Evolutionary conservation across 1,140 invertebrate species (phyloP), one percentile per base, ranked within the genome.

Genomic region (Dinoponera quadriceps): DNA sequence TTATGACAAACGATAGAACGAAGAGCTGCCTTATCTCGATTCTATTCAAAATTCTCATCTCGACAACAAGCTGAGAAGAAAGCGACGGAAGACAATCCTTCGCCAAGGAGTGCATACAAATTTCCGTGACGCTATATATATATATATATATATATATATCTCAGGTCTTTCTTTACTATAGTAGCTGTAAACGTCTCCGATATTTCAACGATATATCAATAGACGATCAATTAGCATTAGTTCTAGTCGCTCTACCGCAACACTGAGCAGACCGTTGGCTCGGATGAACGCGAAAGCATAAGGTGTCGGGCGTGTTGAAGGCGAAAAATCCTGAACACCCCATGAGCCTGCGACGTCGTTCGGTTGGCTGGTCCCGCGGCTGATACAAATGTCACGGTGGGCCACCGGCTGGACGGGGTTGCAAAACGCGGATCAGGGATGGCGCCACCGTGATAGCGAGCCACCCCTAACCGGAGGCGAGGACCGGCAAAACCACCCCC

Each of bases 381-480:
- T 25, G 48, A 77, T 63, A 55, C 62, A 33, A 71, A 57, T 80
- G 69, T 71, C 33, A 69, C 49, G 22, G 54, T 66, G 44, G 60
- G 38, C 60, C 13, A 69, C 14, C 69, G 59, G 29, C 25, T 3
- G 33, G 57, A 44, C 38, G 7, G 54, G 57, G 68, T 60, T 83
- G 57, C 66, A 57, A 69, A 33, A 75, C 54, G 51, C 78, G 48
- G 80, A 55, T 63, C 82, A 85, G 11, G 84, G 91, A 91, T 91
- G 90, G 91, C 89, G 89, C 90, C 88, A 91, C 85, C 22, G 85
- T 83, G 60, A 87, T 81, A 51, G 44, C 72, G 75, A n/a, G 38
- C 48, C 78, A 75, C 84, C 82, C 84, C 65, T 65, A 38, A 72
- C 62, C 25, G 22, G 60, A 60, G 29, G 71, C 20, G 74, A 60